Evolutionary conservation across 1,140 invertebrate species (phyloP).

Genomic region (Drosophila gunungcola): DNA sequence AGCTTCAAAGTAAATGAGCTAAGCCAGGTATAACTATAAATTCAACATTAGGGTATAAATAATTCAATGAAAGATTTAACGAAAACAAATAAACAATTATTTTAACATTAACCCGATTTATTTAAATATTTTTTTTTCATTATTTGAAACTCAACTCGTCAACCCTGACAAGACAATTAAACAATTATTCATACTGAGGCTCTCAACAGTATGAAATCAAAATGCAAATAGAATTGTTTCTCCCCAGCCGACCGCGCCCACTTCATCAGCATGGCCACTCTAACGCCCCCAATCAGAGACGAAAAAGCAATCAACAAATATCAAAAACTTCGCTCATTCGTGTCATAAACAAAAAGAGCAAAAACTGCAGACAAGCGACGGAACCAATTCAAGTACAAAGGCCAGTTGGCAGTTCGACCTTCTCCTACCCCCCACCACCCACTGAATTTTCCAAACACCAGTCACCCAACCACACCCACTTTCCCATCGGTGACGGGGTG

Average conservation of each 20-base stretch:
- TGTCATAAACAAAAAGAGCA: slow-evolving; percentile 68
- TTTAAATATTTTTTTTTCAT: no score
- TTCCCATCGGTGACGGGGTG: slow-evolving; percentile 36
- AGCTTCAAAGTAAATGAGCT: no score
- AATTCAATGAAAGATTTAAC: no score
- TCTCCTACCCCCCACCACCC: slow-evolving; percentile 6
- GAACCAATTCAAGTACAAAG: slow-evolving; percentile 52
- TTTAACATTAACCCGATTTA: no score
- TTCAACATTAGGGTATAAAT: no score
- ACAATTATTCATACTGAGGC: slow-evolving; percentile 21
- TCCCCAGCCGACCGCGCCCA: slow-evolving; percentile 30
- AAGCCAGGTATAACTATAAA: no score
- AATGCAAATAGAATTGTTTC: slow-evolving; percentile 52
- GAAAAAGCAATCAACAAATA: slow-evolving; percentile 77
- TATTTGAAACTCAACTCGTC: slow-evolving; percentile 10
- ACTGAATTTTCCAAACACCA: no score
- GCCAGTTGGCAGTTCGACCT: slow-evolving; percentile 57
- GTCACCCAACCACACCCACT: background rate
- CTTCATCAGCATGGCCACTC: slow-evolving; percentile 29
- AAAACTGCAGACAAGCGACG: slow-evolving; percentile 29
- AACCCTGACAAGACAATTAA: slow-evolving; percentile 32
- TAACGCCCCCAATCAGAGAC: slow-evolving; percentile 53
- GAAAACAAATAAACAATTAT: no score
- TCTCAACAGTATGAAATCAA: slow-evolving; percentile 32
- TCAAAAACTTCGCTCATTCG: slow-evolving; percentile 76